Conservation (phyloP, 2,888 invertebrate species). For the Amphipyra tragopoginis region DNA sequence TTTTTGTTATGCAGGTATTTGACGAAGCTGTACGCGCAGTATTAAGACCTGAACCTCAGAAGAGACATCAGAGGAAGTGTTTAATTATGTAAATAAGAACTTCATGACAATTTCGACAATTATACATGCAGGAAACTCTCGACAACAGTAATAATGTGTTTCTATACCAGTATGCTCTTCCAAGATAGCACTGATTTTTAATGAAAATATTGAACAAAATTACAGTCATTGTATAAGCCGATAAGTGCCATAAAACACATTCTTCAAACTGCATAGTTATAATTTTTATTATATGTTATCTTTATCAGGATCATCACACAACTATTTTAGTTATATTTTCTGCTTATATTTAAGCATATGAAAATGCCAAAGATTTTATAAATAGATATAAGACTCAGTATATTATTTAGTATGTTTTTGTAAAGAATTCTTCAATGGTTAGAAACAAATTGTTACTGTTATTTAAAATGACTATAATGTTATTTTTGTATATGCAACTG, state of each 20-base stretch:
- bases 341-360: slow-evolving; percentile 75
- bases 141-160: slow-evolving; percentile 87
- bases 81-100: slow-evolving; percentile 91
- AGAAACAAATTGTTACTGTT: slow-evolving; percentile 90
- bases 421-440: slow-evolving; percentile 72
- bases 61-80: slow-evolving; percentile 98
- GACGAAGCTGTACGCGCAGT: slow-evolving; percentile 99
- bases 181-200: slow-evolving; percentile 43
- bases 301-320: slow-evolving; percentile 75
- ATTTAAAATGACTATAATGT: slow-evolving; percentile 72
- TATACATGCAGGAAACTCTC: slow-evolving; percentile 80
- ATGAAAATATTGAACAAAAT: slow-evolving; percentile 48
- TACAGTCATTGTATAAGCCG: slow-evolving; percentile 48
- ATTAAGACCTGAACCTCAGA: slow-evolving; percentile 98
- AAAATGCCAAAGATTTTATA: slow-evolving; percentile 87
- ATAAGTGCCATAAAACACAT: slow-evolving; percentile 61
- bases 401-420: slow-evolving; percentile 71
- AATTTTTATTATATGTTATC: slow-evolving; percentile 27
- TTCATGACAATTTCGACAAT: slow-evolving; percentile 74
- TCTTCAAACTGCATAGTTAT: slow-evolving; percentile 53
- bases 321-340: slow-evolving; percentile 73
- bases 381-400: slow-evolving; percentile 84
- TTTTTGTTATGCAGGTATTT: slow-evolving; percentile 93
- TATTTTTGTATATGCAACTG: slow-evolving; percentile 85
- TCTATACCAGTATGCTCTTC: slow-evolving; percentile 75